phyloP scores from a whole-genome alignment of 1,140 invertebrate species.

The Apis cerana region DNA sequence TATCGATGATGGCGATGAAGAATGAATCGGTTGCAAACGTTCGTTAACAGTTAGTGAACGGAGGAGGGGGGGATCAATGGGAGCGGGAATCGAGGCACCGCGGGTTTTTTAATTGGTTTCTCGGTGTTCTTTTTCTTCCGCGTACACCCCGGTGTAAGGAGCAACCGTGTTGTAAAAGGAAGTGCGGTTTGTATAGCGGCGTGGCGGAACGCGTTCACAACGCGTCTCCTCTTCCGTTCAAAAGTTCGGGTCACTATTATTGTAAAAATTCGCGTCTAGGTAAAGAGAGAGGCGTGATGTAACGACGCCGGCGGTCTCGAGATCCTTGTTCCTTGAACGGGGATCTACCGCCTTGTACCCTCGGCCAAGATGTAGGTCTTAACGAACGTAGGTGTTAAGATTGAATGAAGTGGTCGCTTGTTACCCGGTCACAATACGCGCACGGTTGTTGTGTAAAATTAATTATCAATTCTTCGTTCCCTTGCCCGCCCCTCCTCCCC shows the following conservation, averaged over 20 bases:
- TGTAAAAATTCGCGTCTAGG: constrained; percentile 35
- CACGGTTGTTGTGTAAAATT: constrained; percentile 43
- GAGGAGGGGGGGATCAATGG: neutral
- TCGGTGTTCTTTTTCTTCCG: constrained; percentile 3
- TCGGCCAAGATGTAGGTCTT: constrained; percentile 40
- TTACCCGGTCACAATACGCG: constrained; percentile 36
- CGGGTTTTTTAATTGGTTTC: constrained; percentile 42
- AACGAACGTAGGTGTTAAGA: constrained; percentile 43
- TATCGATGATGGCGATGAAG: neutral
- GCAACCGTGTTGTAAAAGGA: neutral
- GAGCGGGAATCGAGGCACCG: neutral
- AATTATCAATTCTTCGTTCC: constrained; percentile 43
- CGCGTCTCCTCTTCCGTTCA: neutral
- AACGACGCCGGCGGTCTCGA: no score
- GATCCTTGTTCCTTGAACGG: neutral
- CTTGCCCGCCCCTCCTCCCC: no score
- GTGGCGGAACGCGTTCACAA: neutral
- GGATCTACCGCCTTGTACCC: neutral
- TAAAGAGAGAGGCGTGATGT: constrained; percentile 1
- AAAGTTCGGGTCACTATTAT: constrained; percentile 37
- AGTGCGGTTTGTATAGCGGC: constrained; percentile 2
- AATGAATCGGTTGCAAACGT: neutral
- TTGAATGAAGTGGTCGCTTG: constrained; percentile 38
- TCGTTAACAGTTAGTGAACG: neutral
- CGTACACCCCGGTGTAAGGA: neutral